Evolutionary conservation across 2,888 invertebrate species (phyloP), one percentile per base, ranked within the genome.

Genomic region (Microplitis deprimator): DNA sequence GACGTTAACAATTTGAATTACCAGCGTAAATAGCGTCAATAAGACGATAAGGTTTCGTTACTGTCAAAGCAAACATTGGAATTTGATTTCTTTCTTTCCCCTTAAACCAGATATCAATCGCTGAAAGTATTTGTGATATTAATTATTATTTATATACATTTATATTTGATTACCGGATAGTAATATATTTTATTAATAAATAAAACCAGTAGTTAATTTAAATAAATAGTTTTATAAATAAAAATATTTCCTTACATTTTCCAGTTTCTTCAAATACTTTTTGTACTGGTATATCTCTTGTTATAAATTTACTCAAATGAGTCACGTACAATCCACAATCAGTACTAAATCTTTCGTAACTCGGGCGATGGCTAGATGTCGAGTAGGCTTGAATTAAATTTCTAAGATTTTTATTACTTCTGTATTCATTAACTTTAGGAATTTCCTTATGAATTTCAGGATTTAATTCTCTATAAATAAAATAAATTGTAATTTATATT

Each of bases 361-460:
- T 87, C 29, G 85, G 85, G 16, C 87, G 82, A 78, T 88, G 82
- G 79, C 87, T 87, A 20, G 89, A 87, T 1, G 89, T 89, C 6
- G 89, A 87, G 76, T 88, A 89, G 1, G 88, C 89, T 80, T 85
- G 86, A 20, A 89, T 82, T 74, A 88, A 85, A 82, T 88, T 87
- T 75, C 87, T 79, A 5, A 87, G 79, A 84, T 87, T 86, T 38
- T 86, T 86, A 5, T 82, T 79, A 69, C 85, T 83, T 69, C 84
- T 82, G 62, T 85, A 88, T 73, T 84, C 83, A 74, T 85, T 84
- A 0, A 86, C 83, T 40, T 73, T 80, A 64, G 88, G 88, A 20
- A 87, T 74, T 83, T 89, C 89, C 3, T 81, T 79, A 40, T 87
- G 83, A 79, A 88, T 88, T 67, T 84, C 79, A n/a, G 87, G 87